A percentile compares a stretch with the other conserved stretches of the same genome.
Conservation (phyloP, 2,888 invertebrate species). For the Salticus scenicus region DNA sequence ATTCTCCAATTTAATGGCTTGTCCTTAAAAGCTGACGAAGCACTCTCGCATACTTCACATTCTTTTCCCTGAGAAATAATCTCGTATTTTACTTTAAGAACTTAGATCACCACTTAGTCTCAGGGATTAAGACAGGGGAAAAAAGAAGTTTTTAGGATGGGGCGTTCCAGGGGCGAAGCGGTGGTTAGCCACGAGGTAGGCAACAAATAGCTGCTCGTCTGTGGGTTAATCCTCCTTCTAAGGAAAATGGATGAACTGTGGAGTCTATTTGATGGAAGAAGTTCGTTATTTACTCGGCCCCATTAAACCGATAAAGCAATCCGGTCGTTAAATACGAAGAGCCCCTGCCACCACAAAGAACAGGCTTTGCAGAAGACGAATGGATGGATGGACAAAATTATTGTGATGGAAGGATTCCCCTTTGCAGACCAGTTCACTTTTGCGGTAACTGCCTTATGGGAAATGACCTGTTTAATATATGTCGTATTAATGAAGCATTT, state of each 20-base stretch:
- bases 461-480: too few relatives aligned
- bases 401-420: background rate
- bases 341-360: background rate
- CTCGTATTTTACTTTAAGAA: constrained; percentile 39
- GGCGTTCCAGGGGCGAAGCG: background rate
- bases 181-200: constrained; percentile 40
- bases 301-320: constrained; percentile 60
- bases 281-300: constrained; percentile 60
- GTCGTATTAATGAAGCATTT: too few relatives aligned
- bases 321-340: constrained; percentile 42
- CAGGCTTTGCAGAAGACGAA: background rate
- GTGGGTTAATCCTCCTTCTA: constrained; percentile 41
- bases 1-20: background rate
- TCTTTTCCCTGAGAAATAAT: constrained; percentile 51
- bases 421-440: too few relatives aligned
- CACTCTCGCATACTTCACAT: constrained; percentile 36
- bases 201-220: constrained; percentile 55
- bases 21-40: constrained; percentile 21
- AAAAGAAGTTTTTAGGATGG: too few relatives aligned
- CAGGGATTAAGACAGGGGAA: constrained; percentile 47
- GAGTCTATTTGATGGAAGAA: constrained; percentile 31
- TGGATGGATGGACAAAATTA: background rate
- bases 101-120: constrained; percentile 14
- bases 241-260: constrained; percentile 60
- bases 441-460: too few relatives aligned